A percentile compares a stretch with the other conserved stretches of the same genome.
Conservation (phyloP, 1,140 invertebrate genomes). For the Trissolcus basalis region DNA sequence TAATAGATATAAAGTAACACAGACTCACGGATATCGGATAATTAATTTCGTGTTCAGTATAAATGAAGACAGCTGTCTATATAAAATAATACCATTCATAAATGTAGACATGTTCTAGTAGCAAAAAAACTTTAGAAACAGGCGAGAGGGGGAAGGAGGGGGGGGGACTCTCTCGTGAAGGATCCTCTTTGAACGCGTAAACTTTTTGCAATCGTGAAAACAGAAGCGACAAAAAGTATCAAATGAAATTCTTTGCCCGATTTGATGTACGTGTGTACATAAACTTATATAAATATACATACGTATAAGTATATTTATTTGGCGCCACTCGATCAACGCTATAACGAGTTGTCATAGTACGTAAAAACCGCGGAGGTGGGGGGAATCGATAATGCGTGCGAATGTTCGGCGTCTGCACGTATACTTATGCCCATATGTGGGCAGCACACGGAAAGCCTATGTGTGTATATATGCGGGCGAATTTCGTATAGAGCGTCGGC, state of each 20-base stretch:
- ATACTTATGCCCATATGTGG: conserved; percentile 54
- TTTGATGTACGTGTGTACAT: conserved; percentile 32
- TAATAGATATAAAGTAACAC: not conserved
- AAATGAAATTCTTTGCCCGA: conserved; percentile 52
- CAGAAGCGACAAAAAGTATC: conserved; percentile 52
- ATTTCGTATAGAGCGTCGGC: conserved; percentile 58
- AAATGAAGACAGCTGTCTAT: conserved; percentile 23
- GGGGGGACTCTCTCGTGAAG: conserved; percentile 34
- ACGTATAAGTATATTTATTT: conserved; percentile 47
- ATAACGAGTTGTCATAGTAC: conserved; percentile 61
- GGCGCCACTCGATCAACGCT: conserved; percentile 57
- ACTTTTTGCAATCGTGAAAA: conserved; percentile 50
- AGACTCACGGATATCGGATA: not conserved
- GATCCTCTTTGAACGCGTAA: conserved; percentile 39
- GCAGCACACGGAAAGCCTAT: conserved; percentile 38
- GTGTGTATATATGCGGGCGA: conserved; percentile 50
- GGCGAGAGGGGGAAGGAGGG: conserved; percentile 10
- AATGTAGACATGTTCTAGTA: no score
- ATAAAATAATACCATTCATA: conserved; percentile 18
- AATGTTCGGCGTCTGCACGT: conserved; percentile 43
- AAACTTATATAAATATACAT: conserved; percentile 43
- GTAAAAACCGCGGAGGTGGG: conserved; percentile 43
- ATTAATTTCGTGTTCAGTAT: conserved; percentile 54
- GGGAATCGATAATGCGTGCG: conserved; percentile 54
- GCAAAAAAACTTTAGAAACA: not conserved